A percentile compares a stretch with the other conserved stretches of the same genome.
Conservation (phyloP, 1,140 invertebrate genomes). For the Meteorus sp. region DNA sequence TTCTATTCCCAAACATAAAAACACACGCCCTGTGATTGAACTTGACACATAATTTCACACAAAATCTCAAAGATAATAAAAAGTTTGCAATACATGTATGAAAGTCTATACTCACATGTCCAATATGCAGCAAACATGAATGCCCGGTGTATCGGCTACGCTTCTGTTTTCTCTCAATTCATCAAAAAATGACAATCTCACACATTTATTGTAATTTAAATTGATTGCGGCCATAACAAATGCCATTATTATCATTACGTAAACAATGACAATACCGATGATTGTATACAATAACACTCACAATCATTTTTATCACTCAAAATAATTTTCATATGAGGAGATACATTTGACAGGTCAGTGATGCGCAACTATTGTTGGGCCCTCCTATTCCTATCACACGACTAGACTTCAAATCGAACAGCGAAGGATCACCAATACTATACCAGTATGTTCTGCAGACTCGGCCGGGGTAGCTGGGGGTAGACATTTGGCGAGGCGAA, state of each 20-base stretch:
- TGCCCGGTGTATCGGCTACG: conserved; percentile 43
- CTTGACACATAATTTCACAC: no score
- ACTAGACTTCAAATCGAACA: no score
- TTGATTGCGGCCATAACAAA: background rate
- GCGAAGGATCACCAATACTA: background rate
- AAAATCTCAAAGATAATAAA: no score
- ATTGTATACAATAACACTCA: background rate
- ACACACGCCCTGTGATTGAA: no score
- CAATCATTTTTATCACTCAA: background rate
- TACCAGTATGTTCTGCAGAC: conserved; percentile 40
- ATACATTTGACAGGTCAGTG: conserved; percentile 39
- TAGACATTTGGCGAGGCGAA: conserved; percentile 23
- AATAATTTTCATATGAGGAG: conserved; percentile 3
- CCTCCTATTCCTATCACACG: no score
- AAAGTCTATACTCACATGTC: conserved; percentile 55
- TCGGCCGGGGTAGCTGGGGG: conserved; percentile 42
- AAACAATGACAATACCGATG: conserved; percentile 5
- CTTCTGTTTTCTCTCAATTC: no score
- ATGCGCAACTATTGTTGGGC: conserved; percentile 24
- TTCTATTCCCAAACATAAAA: no score
- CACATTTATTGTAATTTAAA: background rate
- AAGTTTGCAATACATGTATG: no score
- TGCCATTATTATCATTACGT: background rate
- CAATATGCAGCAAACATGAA: conserved; percentile 52
- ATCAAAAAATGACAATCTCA: conserved; percentile 24